phyloP scores from a whole-genome alignment of 2,888 invertebrate genomes.

The Amphipyra berbera region DNA sequence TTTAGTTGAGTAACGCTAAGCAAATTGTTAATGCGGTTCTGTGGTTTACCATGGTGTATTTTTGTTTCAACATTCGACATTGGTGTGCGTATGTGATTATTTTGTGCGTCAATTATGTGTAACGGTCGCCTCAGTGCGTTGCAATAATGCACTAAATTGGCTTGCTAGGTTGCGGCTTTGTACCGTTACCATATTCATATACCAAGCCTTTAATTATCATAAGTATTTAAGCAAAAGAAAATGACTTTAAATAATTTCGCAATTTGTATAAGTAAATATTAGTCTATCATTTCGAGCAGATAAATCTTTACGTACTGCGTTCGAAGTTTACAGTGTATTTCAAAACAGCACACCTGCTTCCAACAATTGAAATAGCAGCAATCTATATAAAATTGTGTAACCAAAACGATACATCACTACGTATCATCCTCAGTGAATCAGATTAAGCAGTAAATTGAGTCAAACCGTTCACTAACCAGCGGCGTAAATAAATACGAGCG shows the following conservation, averaged over 20 bases:
- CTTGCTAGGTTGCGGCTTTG: slow-evolving; percentile 27
- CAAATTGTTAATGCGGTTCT: slow-evolving; percentile 57
- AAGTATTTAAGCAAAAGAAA: background rate
- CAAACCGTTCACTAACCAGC: slow-evolving; percentile 76
- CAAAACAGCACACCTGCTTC: slow-evolving; percentile 23
- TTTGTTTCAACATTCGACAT: slow-evolving; percentile 50
- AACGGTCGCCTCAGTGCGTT: slow-evolving; percentile 38
- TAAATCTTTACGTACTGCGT: background rate
- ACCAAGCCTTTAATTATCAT: slow-evolving; percentile 23
- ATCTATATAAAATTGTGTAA: slow-evolving; percentile 52
- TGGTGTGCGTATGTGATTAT: slow-evolving; percentile 53
- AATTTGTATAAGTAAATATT: background rate
- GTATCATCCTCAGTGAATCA: slow-evolving; percentile 77
- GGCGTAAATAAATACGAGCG: slow-evolving; percentile 83
- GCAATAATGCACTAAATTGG: slow-evolving; percentile 47
- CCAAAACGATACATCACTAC: slow-evolving; percentile 42
- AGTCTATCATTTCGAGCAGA: background rate
- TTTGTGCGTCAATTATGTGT: slow-evolving; percentile 44
- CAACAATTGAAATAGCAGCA: slow-evolving; percentile 31
- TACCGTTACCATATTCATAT: background rate
- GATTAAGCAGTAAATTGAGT: slow-evolving; percentile 81
- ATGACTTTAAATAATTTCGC: background rate
- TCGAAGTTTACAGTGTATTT: slow-evolving; percentile 17
- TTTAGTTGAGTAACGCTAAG: slow-evolving; percentile 49
- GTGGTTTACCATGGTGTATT: slow-evolving; percentile 49